Evolutionary conservation across 2,797 vertebrate species (phyloP).

Genomic region (Hydrophis major): DNA sequence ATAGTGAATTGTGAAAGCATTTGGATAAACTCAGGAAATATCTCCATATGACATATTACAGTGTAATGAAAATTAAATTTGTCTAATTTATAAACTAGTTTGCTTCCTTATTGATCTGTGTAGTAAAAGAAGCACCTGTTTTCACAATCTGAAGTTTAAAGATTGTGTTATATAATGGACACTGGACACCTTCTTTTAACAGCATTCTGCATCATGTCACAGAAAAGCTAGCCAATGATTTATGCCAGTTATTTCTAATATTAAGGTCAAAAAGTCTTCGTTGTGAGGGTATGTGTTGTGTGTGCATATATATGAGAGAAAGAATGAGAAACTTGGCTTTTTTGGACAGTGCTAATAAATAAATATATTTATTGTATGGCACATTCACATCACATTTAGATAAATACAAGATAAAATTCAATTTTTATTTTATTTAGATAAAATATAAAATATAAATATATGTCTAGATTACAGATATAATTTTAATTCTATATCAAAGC

Average conservation of each 20-base stretch:
- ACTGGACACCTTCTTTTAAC: neutral
- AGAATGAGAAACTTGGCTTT: neutral
- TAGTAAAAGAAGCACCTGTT: neutral
- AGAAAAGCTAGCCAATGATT: neutral
- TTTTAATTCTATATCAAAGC: neutral
- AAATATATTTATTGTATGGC: neutral
- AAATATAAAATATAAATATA: neutral
- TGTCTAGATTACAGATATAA: neutral
- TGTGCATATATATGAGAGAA: neutral
- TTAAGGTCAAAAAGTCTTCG: neutral
- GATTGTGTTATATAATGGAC: neutral
- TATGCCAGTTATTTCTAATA: neutral
- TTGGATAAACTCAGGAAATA: constrained; percentile 2
- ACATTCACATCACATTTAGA: neutral
- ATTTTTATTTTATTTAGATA: neutral
- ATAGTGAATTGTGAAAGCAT: constrained; percentile 11
- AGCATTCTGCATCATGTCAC: neutral
- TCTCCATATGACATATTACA: neutral
- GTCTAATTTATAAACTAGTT: neutral
- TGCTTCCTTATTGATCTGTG: constrained; percentile 5
- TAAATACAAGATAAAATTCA: neutral
- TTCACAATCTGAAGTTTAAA: neutral
- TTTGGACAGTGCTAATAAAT: neutral
- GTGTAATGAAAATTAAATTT: constrained; percentile 20
- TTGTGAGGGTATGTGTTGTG: neutral